Evolutionary conservation across 1,140 invertebrate species (phyloP), one percentile per base, ranked within the genome.

Genomic region (Solenopsis fugax): DNA sequence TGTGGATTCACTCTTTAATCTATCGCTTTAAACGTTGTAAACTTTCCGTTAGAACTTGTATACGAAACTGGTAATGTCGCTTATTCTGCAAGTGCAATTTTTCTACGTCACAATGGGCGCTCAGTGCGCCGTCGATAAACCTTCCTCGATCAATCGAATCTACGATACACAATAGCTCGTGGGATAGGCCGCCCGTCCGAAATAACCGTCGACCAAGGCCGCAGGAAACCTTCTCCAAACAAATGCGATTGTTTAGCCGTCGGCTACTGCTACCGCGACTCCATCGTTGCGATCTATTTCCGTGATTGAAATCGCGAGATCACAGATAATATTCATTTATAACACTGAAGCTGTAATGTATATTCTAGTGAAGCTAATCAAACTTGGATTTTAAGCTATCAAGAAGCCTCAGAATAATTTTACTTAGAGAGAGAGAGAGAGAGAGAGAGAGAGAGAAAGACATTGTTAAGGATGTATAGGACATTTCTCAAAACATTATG

Each of bases 191-290:
- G 78, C 13, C 16, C 67, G 86, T 93, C 90, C 91, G 88, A 93
- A 94, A 93, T 93, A 93, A 92, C 73, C 81, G 62, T 84, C 75
- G 86, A 92, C 90, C 93, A 94, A 94, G 93, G 93, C 85, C 89
- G 90, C 88, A 92, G 92, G 91, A 94, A 93, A 89, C 86, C 88
- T 93, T 93, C 90, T 90, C 87, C 91, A 91, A 93, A 93, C 93
- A 92, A 91, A 91, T 90, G 89, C 86, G 91, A 85, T 91, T 90
- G 85, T 89, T 91, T 90, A 81, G 86, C 60, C 80, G 16, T 54
- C 21, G 34, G 29, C 12, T 52, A 60, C 48, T 34, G 72, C 54
- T 21, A 69, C 37, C 54, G 45, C 37, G 71, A 34, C n/a, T 73
- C 54, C 67, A 60, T 72, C 80, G 10, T 72, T 58, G 88, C 88